A percentile compares a stretch with the other conserved stretches of the same genome.
Conservation (phyloP, 2,888 invertebrate species). For the Pyrochroa serraticornis region DNA sequence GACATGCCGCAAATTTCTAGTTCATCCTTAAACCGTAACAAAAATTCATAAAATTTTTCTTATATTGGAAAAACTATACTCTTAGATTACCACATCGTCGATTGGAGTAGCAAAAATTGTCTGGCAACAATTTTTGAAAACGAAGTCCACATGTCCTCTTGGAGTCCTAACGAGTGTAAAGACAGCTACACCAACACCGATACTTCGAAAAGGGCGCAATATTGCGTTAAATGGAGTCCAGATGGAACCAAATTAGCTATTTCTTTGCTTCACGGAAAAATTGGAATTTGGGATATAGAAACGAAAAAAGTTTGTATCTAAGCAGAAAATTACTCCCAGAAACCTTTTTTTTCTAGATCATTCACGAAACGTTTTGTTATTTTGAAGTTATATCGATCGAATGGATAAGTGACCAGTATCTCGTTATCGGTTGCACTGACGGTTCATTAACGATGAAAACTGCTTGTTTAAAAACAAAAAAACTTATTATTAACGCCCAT, state of each 20-base stretch:
- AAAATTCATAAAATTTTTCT: background rate
- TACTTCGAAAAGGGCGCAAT: background rate
- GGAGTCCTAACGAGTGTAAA: background rate
- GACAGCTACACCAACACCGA: background rate
- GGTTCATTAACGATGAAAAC: background rate
- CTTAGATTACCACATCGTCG: constrained; percentile 10
- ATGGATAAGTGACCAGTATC: background rate
- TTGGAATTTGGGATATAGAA: constrained; percentile 15
- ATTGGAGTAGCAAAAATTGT: constrained; percentile 16
- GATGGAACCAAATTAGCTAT: constrained; percentile 8
- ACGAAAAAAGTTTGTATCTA: constrained; percentile 3
- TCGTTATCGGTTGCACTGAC: constrained; percentile 1
- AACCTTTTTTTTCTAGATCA: background rate
- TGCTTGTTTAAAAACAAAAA: background rate
- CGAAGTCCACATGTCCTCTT: constrained; percentile 15
- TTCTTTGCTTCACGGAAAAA: background rate
- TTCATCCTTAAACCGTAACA: background rate
- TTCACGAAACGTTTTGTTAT: background rate
- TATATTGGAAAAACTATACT: background rate
- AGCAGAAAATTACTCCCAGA: background rate
- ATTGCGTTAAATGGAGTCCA: constrained; percentile 12
- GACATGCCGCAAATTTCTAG: constrained; percentile 16
- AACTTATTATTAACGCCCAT: background rate
- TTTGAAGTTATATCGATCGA: background rate
- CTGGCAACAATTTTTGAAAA: constrained; percentile 15